These are phyloP conservation scores for Manis crassicaudata DNA, from an alignment of 2,797 vertebrate species.

Conservation along the genomic window DNA sequence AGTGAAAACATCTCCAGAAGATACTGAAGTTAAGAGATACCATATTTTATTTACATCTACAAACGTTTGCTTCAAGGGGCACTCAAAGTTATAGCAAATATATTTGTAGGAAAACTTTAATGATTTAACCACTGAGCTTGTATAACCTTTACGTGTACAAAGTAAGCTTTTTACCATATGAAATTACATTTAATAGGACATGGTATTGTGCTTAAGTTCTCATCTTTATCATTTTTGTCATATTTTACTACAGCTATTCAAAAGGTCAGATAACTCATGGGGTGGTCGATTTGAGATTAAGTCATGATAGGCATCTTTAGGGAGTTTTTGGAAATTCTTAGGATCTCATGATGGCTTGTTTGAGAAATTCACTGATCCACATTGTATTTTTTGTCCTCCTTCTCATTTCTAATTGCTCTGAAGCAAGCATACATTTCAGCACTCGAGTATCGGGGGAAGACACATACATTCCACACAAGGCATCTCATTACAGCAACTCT, in stretches of 20 bases:
- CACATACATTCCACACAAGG: background rate
- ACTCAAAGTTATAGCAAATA: background rate
- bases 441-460: background rate
- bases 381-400: background rate
- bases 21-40: background rate
- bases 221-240: background rate
- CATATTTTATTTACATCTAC: background rate
- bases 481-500: background rate
- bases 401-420: constrained; percentile 18
- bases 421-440: background rate
- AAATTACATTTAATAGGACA: background rate
- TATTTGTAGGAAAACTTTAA: background rate
- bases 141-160: background rate
- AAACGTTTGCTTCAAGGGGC: background rate
- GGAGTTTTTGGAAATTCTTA: background rate
- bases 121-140: background rate
- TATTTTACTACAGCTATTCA: background rate
- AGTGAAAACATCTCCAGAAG: background rate
- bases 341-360: background rate
- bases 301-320: background rate
- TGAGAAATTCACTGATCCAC: background rate
- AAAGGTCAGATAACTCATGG: background rate
- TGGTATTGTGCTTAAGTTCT: background rate
- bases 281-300: background rate
- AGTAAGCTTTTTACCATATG: background rate